Base-by-base conservation (phyloP, 2,797 vertebrate genomes). In the Tenualosa ilisha region DNA sequence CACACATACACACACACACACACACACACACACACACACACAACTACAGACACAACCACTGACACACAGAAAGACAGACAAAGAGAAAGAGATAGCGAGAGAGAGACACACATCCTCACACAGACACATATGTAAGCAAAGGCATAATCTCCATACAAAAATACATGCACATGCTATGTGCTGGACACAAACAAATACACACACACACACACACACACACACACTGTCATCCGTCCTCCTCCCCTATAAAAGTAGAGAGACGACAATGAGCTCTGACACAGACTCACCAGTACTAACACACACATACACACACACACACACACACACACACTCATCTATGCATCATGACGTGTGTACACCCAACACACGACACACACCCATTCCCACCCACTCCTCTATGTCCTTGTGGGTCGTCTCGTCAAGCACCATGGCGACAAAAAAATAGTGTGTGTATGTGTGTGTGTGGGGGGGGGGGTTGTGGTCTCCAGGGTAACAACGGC, bases 301-400 rank as follows among this genome's bases (percentile, higher is more conserved):
- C 87, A 86, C 85, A 86, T 68, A 83, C 20, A 84, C 61, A 40
- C 54, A 83, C 17, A 54, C n/a, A 37, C 59, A 53, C 75, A 56
- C 31, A 88, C 82, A 72, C 86, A 82, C 84, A 91, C 91, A 88
- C 88, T 91, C 91, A 65, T 65, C 24, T 65, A 24, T 65, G 63
- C 24, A 65, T 65, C 8, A 65, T 65, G 61, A 65, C 22, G 61
- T n/a, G 24, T 65, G 63, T 4, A 65, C 24, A 26, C 63, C 26
- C 24, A 26, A 31, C 24, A 65, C 24, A 65, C 24, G 26, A 75
- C 68, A 75, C 68, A 75, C 68, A 75, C 31, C 15, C 61, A 63
- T 46, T 46, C 46, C 46, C 7, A 4, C 46, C 54, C 56, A 17
- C 17, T 75, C 68, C 68, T 63, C 82, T 68, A 56, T 83, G 87